Base-by-base conservation (phyloP, 2,888 invertebrate species). In the Aphodius sticticus region DNA sequence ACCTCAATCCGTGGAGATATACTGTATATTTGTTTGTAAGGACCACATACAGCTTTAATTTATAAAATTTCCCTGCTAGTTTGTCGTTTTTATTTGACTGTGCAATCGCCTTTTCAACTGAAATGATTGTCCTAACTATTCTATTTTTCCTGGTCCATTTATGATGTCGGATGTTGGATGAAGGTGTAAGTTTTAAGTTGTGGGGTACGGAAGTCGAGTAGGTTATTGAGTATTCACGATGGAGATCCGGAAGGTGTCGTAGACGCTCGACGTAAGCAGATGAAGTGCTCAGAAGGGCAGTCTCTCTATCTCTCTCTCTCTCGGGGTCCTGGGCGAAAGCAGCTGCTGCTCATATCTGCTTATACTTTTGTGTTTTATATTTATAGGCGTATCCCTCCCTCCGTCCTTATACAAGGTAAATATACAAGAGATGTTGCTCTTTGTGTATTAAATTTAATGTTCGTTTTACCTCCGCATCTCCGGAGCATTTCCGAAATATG, bases 281-380 rank as follows among this genome's bases (percentile, higher is more conserved):
- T 83, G 83, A 79, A 80, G 78, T 80, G 81, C 81, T 78, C 76
- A 69, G 78, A 76, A 70, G 74, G 78, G 76, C 81, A 80, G 70
- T 69, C 72, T 79, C 37, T 69, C 53, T 12, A 1, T 7, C 53
- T 69, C 53, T 12, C 53, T 7, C 53, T 7, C 53, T 7, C 53
- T 12, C 77, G 69, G 37, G 38, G 78, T 78, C 80, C 76, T 78
- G 77, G 70, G 76, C 70, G 37, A 77, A 78, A 80, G 77, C 83
- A 83, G 81, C 82, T 82, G 83, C 82, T 80, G 76, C 81, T 81
- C 83, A 76, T 70, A 76, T 79, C 80, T 81, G 81, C 81, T 82
- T 83, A 76, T 83, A 83, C 81, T 79, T 82, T 71, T 81, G 80
- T 78, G 81, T 82, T 82, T 83, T 83, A 82, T 83, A 82, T 83